These are phyloP conservation scores for Felis catus DNA, from an alignment of 2,113 vertebrate species.

Conservation along the genomic window F.catus_Fca126_mat1.0 CM031422.1:12879501-12880000, in stretches of 20 bases:
- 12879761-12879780: background rate
- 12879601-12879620: background rate
- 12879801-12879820: background rate
- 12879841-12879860: background rate
- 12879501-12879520: accelerated
- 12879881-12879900: background rate
- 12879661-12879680: background rate
- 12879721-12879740: background rate
- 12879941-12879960: background rate
- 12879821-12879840: background rate
- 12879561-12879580: background rate
- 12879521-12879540: background rate
- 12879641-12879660: background rate
- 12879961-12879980: background rate
- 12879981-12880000: background rate
- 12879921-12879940: background rate
- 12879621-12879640: background rate
- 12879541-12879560: background rate
- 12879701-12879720: background rate
- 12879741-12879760: background rate
- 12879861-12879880: background rate
- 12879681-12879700: background rate
- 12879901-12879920: background rate
- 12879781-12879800: background rate
- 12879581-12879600: background rate